phyloP scores from a whole-genome alignment of 92 coral and sea anemone species.

The Zoanthus sociatus region DNA sequence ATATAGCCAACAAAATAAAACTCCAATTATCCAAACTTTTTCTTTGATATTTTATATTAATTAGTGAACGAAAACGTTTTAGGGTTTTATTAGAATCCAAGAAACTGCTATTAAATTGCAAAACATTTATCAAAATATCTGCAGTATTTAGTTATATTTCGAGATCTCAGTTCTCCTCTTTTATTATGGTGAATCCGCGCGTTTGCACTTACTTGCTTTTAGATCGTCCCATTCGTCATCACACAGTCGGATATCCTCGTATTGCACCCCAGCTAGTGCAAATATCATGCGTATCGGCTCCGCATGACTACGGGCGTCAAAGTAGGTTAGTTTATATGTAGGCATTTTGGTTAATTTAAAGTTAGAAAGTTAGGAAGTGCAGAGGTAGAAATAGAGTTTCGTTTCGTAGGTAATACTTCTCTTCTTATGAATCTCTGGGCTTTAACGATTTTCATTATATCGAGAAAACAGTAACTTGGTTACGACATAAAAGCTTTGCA shows the following conservation, averaged over 20 bases:
- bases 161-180: neutral
- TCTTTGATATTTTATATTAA: too few species aligned
- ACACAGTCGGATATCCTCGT: slow-evolving; percentile 32
- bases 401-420: neutral
- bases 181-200: neutral
- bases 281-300: slow-evolving; percentile 52
- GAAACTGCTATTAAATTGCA: too few species aligned
- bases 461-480: neutral
- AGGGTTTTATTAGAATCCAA: too few species aligned
- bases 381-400: neutral
- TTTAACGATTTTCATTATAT: neutral
- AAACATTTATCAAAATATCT: too few species aligned
- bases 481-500: neutral
- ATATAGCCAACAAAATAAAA: too few species aligned
- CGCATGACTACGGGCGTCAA: slow-evolving; percentile 42
- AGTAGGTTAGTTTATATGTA: slow-evolving; percentile 47
- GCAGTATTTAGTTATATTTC: neutral
- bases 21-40: too few species aligned
- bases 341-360: slow-evolving; percentile 2
- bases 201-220: slow-evolving; percentile 45
- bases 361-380: neutral
- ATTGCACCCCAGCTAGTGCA: slow-evolving; percentile 50
- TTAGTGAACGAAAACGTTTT: too few species aligned
- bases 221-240: slow-evolving; percentile 21
- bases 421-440: neutral